Conservation (phyloP, 1,140 invertebrate species). For the Eumaeus atala region DNA sequence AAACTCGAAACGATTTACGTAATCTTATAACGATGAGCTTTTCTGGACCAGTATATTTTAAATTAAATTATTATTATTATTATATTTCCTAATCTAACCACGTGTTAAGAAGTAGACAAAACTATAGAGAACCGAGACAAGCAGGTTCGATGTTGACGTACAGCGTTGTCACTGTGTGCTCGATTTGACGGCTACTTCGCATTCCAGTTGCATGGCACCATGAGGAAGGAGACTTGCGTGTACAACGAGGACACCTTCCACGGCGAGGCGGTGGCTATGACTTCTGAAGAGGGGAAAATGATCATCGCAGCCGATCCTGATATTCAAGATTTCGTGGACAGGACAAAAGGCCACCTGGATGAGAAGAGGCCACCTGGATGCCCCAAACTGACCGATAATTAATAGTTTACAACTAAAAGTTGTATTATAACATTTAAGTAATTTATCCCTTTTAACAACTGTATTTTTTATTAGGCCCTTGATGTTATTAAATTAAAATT, state of each 20-base stretch:
- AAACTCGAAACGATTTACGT: not conserved
- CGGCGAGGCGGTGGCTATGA: conserved; percentile 39
- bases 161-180: no score
- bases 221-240: conserved; percentile 76
- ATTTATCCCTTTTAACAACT: not conserved
- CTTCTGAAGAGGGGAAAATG: conserved; percentile 38
- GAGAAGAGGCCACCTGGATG: conserved; percentile 2
- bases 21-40: no score
- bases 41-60: no score
- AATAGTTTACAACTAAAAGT: not conserved
- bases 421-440: not conserved
- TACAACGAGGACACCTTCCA: conserved; percentile 81
- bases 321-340: conserved; percentile 27
- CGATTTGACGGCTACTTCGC: not conserved
- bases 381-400: not conserved
- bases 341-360: conserved; percentile 25
- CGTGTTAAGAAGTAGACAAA: no score
- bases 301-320: conserved; percentile 41
- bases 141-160: no score
- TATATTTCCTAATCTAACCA: no score
- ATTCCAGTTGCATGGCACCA: conserved; percentile 78
- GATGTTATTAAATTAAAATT: not conserved
- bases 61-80: no score
- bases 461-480: not conserved
- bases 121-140: no score